A percentile compares a stretch with the other conserved stretches of the same genome.
These are phyloP conservation scores for Mus spretus DNA, from an alignment of 2,797 vertebrate species.

Conservation along the genomic window DNA sequence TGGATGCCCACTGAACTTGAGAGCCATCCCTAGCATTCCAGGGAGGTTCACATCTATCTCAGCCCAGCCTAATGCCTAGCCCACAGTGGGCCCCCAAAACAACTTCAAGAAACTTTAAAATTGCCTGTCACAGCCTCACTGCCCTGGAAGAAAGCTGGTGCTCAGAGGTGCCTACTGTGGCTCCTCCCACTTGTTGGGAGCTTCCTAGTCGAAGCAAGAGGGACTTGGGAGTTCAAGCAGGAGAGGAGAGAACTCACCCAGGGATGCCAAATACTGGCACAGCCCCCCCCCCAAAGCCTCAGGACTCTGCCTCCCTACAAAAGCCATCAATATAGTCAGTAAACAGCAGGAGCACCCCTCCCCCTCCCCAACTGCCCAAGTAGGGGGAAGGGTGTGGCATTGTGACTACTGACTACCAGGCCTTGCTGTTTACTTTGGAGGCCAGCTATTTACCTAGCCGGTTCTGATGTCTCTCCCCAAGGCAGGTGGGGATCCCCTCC, in stretches of 20 bases:
- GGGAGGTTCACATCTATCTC: too few species aligned
- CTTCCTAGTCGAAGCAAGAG: background rate
- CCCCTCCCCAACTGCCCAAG: too few species aligned
- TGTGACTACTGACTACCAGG: too few species aligned
- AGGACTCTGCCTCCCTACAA: background rate
- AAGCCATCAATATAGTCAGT: background rate
- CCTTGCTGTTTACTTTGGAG: background rate
- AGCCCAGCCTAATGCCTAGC: rapidly evolving
- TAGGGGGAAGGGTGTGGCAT: background rate
- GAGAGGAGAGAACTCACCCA: background rate
- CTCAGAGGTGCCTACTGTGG: too few species aligned
- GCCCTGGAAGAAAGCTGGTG: background rate
- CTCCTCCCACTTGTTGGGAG: background rate
- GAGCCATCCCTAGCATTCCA: background rate
- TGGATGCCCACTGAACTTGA: background rate
- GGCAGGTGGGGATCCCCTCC: background rate
- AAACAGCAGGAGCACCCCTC: rapidly evolving
- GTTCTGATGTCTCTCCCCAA: background rate
- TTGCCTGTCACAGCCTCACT: too few species aligned
- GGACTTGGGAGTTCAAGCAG: background rate
- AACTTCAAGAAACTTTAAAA: background rate
- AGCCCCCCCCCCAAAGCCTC: background rate
- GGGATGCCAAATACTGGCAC: background rate
- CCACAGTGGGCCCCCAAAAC: background rate
- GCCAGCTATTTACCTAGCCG: background rate